Conservation (phyloP, 2,113 vertebrate genomes). For the Onychostruthus taczanowskii region DNA sequence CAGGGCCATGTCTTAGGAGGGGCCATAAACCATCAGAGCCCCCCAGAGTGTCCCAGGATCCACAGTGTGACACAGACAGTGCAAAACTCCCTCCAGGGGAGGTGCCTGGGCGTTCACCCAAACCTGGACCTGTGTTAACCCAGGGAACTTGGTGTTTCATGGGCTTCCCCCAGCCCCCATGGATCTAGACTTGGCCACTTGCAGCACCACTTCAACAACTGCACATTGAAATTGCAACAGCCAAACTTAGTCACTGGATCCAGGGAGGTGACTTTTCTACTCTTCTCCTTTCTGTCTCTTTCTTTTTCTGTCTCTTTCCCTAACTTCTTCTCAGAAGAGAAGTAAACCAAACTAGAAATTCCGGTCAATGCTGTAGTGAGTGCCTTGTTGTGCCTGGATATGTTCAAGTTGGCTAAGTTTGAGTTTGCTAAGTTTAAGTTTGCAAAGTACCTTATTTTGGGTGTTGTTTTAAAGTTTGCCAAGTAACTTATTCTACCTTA, state of each 20-base stretch:
- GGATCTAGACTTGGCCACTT: no score
- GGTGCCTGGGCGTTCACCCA: rapidly evolving
- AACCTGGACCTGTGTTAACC: background rate
- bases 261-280: background rate
- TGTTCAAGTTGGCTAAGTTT: rapidly evolving
- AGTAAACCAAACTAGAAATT: background rate
- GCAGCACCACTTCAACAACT: background rate
- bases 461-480: background rate
- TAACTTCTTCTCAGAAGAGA: background rate
- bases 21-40: background rate
- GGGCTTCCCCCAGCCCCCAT: background rate
- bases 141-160: background rate
- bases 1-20: background rate
- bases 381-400: background rate
- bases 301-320: background rate
- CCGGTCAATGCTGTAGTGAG: background rate
- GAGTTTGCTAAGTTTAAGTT: background rate
- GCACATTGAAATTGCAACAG: rapidly evolving
- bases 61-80: background rate
- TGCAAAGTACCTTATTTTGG: background rate
- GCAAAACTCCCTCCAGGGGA: no score
- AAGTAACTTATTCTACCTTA: background rate
- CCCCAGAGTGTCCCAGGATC: background rate
- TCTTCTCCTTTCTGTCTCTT: background rate
- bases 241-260: background rate